Conservation (phyloP, 2,113 vertebrate genomes). For the Eleginops maclovinus region DNA sequence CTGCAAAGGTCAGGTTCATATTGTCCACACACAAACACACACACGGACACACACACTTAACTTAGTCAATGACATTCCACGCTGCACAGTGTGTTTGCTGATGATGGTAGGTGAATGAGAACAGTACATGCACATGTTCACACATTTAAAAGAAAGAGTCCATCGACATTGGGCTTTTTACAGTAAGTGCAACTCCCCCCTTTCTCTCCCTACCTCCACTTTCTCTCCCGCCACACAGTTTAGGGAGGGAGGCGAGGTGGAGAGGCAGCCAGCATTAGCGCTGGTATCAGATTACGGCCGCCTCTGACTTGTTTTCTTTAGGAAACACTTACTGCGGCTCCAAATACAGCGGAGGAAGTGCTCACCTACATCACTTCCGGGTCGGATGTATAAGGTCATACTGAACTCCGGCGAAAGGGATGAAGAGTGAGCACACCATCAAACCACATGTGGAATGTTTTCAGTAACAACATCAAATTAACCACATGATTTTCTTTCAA, state of each 20-base stretch:
- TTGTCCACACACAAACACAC: constrained; percentile 47
- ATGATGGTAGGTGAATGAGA: constrained; percentile 53
- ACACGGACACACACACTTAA: neutral
- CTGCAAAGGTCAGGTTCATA: constrained; percentile 79
- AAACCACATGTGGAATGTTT: constrained; percentile 59
- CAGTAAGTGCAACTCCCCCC: constrained; percentile 2
- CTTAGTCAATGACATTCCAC: constrained; percentile 65
- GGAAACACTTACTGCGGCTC: constrained; percentile 77
- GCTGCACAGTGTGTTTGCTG: constrained; percentile 30
- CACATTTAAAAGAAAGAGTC: constrained; percentile 55
- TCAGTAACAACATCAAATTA: constrained; percentile 53
- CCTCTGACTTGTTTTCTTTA: constrained; percentile 80
- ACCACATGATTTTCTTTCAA: constrained; percentile 33
- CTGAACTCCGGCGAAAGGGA: constrained; percentile 19
- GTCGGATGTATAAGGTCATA: constrained; percentile 59
- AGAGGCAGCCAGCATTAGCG: constrained; percentile 66
- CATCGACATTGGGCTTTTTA: constrained; percentile 32
- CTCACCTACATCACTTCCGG: constrained; percentile 77
- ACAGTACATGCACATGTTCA: constrained; percentile 53
- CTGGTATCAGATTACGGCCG: constrained; percentile 75
- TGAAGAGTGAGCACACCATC: constrained; percentile 14
- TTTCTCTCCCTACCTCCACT: constrained; percentile 31
- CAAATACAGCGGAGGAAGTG: constrained; percentile 66
- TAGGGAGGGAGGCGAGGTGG: constrained; percentile 42
- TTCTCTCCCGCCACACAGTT: constrained; percentile 26